Evolutionary conservation across 1,140 invertebrate species (phyloP).

Genomic region (Nomia melanderi): DNA sequence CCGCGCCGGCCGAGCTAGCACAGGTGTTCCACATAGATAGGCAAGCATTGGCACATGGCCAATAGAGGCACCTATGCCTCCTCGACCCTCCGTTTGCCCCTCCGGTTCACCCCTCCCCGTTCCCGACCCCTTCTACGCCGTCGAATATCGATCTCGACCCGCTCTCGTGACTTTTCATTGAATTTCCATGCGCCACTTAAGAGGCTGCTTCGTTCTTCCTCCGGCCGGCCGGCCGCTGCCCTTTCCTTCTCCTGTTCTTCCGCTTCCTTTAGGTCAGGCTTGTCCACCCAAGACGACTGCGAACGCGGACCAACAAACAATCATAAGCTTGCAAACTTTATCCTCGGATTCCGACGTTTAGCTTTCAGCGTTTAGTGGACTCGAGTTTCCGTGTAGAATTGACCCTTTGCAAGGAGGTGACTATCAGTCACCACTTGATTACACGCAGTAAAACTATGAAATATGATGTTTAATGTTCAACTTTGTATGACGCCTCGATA

Average conservation of each 20-base stretch:
- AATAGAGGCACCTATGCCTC: slow-evolving; percentile 77
- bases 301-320: too few relatives aligned
- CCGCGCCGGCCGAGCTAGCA: slow-evolving; percentile 73
- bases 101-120: slow-evolving; percentile 3
- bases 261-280: not conserved
- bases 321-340: too few relatives aligned
- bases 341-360: too few relatives aligned
- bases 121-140: slow-evolving; percentile 15
- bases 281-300: too few relatives aligned
- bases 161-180: slow-evolving; percentile 76
- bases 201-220: slow-evolving; percentile 29
- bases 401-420: too few relatives aligned
- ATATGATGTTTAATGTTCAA: too few relatives aligned
- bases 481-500: too few relatives aligned
- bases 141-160: slow-evolving; percentile 75
- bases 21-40: slow-evolving; percentile 81
- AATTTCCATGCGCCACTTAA: slow-evolving; percentile 76
- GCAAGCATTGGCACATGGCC: slow-evolving; percentile 77
- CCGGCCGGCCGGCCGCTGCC: not conserved
- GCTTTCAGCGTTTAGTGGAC: too few relatives aligned
- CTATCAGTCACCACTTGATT: too few relatives aligned
- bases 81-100: slow-evolving; percentile 27
- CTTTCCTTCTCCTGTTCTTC: slow-evolving; percentile 16
- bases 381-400: too few relatives aligned
- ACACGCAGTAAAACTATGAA: too few relatives aligned